Percentiles rank a stretch among this genome's conserved stretches.
These are phyloP conservation scores for Schizaphis graminum DNA, from an alignment of 2,888 invertebrate genomes.

Conservation along the genomic window DNA sequence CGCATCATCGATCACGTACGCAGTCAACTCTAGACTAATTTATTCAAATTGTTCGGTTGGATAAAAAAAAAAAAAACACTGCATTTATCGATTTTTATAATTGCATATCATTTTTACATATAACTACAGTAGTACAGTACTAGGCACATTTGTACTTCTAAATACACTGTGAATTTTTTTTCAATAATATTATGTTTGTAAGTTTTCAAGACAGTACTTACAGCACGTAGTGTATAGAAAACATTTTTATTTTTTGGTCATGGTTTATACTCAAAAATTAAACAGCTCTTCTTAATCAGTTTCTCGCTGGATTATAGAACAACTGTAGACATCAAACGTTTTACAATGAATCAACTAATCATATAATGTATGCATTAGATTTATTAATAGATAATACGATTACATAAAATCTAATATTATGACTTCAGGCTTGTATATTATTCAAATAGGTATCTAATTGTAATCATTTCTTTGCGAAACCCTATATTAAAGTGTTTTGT, in stretches of 20 bases:
- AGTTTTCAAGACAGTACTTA: not conserved
- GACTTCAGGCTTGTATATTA: not conserved
- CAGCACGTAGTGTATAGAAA: not conserved
- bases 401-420: not conserved
- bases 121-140: not conserved
- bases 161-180: not conserved
- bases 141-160: not conserved
- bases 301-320: not conserved
- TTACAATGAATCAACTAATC: not conserved
- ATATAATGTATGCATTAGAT: not conserved
- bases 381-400: not conserved
- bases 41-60: not conserved
- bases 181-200: not conserved
- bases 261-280: not conserved
- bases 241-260: not conserved
- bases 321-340: not conserved
- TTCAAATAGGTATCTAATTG: not conserved
- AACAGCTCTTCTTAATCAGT: not conserved
- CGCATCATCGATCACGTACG: slow-evolving; percentile 1
- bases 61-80: not conserved
- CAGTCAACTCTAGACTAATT: not conserved
- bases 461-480: not conserved
- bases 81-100: not conserved
- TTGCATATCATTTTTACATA: not conserved
- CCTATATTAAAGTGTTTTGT: not conserved